Base-by-base conservation (phyloP, 23 tunicate species). In the Styela plicata region DNA sequence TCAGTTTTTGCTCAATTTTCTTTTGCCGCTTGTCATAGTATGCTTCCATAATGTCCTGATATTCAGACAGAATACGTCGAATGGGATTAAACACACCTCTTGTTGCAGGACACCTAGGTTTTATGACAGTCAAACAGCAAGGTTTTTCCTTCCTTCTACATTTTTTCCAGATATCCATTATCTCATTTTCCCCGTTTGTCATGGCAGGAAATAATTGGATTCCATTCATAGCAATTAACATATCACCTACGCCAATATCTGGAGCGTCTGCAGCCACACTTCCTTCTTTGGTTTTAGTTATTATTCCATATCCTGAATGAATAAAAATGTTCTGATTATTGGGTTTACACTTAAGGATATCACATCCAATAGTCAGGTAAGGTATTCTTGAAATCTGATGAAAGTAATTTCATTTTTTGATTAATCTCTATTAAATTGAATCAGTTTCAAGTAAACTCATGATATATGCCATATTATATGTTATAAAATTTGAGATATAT, bases 181-280 rank as follows among this genome's bases (percentile, higher is more conserved):
- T 85, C 31, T 85, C 89, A 23, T 88, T 81, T 3, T 86, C 87
- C 17, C 89, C 93, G 28, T 68, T 82, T 20, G 21, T 31, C 32
- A 74, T 64, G 23, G 98, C 87, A 0, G 98, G 98, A 34, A 84
- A 88, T 0, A 88, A 33, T 33, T 74, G 61, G 29, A 81, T 31
- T 2, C 71, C 98, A 74, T 93, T 88, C 93, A 93, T 85, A 36
- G 86, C 84, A 28, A 88, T 89, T 31, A 93, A 69, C 52, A 93
- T 69, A 61, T 93, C 98, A 1, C 98, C 98, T 2, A 93, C 84
- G 36, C 89, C 85, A 0, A 91, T 31, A 26, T 73, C 74, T 13
- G 18, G 23, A 27, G 79, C 78, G 16, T 88, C 98, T 7, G 85
- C 85, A 2, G 90, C 90, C 19, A 83, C 80, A 52, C 98, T 93